Evolutionary conservation across 1,140 invertebrate species (phyloP), one percentile per base, ranked within the genome.

Genomic region (Lordiphosa collinella): DNA sequence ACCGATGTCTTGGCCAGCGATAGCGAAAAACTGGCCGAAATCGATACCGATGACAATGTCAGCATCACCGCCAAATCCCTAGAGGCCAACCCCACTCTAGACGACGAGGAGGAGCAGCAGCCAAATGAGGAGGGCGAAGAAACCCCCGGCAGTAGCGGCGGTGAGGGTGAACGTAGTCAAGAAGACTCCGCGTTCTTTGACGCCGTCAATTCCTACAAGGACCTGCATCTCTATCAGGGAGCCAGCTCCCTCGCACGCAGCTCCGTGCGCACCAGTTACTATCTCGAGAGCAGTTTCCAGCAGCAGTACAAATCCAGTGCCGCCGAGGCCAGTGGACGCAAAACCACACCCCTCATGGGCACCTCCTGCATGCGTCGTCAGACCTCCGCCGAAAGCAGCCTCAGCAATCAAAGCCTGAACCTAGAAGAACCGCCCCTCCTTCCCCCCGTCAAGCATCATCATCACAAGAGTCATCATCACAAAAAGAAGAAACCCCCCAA

Each of bases 1-100:
- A 98, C 97, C 11, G 97, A 99, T 90, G 98, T 98, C 22, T 90
- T 98, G 38, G 96, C 96, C 1, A 98, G 96, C 13, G 97, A 99
- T 88, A 97, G 96, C 4, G 97, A 99, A 88, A 91, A 96, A 41
- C 91, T 98, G 58, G 95, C 95, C 1, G 97, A 99, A 90, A 92
- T 96, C 12, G 95, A 96, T 75, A 95, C 94, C 7, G 94, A 96
- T 76, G 94, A 96, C 66, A 93, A 93, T 38, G 92, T 91, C 0
- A 95, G 94, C 89, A 93, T 95, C 8, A 93, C 93, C 1, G 89
- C 90, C 13, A 86, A 93, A 70, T 94, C 93, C 82, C 88, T 69
- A 2, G 66, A 70, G 0, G 94, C 54, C n/a, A n/a, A n/a, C n/a
- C n/a, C n/a, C n/a, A n/a, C n/a, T 32, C 12, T 64, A 0, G 55